Evolutionary conservation across 2,113 vertebrate species (phyloP).

Genomic region (Clarias macrocephalus): DNA sequence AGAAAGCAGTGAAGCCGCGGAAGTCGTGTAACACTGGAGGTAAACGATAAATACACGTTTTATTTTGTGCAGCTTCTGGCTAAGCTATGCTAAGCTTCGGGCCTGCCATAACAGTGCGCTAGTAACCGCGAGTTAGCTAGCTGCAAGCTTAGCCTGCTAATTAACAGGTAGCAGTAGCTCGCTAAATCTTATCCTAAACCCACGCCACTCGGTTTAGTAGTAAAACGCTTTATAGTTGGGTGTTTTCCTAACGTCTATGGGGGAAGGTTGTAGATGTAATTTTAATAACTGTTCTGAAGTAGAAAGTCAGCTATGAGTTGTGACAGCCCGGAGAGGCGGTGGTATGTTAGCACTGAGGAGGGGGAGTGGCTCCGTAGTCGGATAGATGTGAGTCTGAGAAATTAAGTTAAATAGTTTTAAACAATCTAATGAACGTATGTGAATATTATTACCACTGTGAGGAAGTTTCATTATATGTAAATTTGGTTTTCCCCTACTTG

Average conservation of each 20-base stretch:
- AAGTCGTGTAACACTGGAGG: constrained; percentile 62
- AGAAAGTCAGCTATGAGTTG: neutral
- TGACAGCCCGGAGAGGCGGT: neutral
- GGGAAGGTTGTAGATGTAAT: neutral
- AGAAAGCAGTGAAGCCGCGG: constrained; percentile 46
- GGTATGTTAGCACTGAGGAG: neutral
- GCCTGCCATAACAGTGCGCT: neutral
- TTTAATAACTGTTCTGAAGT: neutral
- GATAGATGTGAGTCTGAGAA: constrained; percentile 33
- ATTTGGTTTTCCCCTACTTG: neutral
- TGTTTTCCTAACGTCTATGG: neutral
- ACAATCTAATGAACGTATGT: no score
- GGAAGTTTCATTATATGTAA: neutral
- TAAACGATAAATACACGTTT: constrained; percentile 36
- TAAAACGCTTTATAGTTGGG: neutral
- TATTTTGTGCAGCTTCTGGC: neutral
- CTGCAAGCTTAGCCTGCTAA: constrained; percentile 1
- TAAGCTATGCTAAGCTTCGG: constrained; percentile 15
- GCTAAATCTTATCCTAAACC: neutral
- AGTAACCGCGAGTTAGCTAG: neutral
- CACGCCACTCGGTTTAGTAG: neutral
- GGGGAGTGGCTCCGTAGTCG: constrained; percentile 12
- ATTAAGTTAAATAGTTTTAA: neutral
- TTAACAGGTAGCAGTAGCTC: neutral
- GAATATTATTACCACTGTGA: neutral